Evolutionary conservation across 2,888 invertebrate species (phyloP), one percentile per base, ranked within the genome.

Genomic region (Kryphioiulus occultus): DNA sequence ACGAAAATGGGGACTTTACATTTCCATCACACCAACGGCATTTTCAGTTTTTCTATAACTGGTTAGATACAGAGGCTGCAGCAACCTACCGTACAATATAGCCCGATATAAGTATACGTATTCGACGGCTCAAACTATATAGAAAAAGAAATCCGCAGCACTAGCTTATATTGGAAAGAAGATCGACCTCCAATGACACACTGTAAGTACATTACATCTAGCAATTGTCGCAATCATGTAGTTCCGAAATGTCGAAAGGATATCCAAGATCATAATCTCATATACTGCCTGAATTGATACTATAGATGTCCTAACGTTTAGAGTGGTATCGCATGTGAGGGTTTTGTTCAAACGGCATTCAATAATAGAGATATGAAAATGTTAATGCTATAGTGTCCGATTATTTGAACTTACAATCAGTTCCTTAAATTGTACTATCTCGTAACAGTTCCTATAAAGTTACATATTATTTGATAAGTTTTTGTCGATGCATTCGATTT

Each of bases 161-260:
- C 78, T 68, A 26, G 68, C 68, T 68, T 68, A 78, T 30, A 78
- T 78, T 78, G 78, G 78, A 78, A 68, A 78, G 78, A 78, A 78
- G 30, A 78, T 78, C 78, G 30, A 78, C 78, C 30, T 26, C 17
- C 22, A 26, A 22, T 68, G 78, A 78, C 78, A 78, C 26, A n/a
- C 53, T 4, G 78, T 78, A 30, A 78, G 78, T 78, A 78, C 68
- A 68, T 68, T 68, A 68, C 0, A 68, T 68, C 30, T 78, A 78
- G 78, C 78, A 78, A 78, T 78, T 78, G 78, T 78, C 26, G 78
- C 78, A 78, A 78, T 78, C 78, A 78, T 78, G 78, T 78, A 78
- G 78, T 78, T 78, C 30, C 30, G 78, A 78, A 78, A 78, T 78
- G 78, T 78, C 30, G 30, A 78, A 78, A 78, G 78, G 30, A 30